Evolutionary conservation across 92 coral and sea anemone species (phyloP).

Genomic region (Ricordea florida): DNA sequence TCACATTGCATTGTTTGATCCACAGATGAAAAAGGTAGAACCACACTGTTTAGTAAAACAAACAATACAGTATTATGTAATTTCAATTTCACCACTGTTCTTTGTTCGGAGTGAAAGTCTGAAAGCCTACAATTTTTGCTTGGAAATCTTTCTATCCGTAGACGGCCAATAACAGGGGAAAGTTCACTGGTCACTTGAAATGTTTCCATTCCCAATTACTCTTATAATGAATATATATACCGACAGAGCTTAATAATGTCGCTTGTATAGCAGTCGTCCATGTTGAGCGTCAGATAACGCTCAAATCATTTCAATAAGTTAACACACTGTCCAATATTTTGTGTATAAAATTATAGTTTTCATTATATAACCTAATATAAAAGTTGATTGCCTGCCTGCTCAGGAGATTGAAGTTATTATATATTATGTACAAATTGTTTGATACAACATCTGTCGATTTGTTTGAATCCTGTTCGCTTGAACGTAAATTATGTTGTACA

Average conservation of each 20-base stretch:
- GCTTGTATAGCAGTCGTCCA: no score
- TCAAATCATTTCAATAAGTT: conserved; percentile 8
- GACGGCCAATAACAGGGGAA: background rate
- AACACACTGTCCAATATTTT: conserved; percentile 1
- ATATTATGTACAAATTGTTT: conserved; percentile 60
- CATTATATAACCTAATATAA: conserved; percentile 30
- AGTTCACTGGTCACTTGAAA: no score
- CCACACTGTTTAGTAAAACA: background rate
- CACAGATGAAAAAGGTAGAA: no score
- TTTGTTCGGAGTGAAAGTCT: no score
- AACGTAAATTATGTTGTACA: conserved; percentile 38
- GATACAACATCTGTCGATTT: conserved; percentile 24
- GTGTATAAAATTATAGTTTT: conserved; percentile 33
- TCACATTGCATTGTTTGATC: no score
- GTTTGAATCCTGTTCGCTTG: conserved; percentile 6
- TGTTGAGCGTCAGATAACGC: no score
- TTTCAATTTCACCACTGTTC: no score
- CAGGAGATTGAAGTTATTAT: conserved; percentile 50
- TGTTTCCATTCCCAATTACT: no score
- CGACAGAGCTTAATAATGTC: no score
- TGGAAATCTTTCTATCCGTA: background rate
- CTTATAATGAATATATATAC: no score
- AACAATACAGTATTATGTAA: no score
- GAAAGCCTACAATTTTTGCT: background rate
- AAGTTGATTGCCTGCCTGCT: conserved; percentile 26